Base-by-base conservation (phyloP, 2,113 vertebrate genomes). In the western clawed frog (Xenopus tropicalis) region DNA sequence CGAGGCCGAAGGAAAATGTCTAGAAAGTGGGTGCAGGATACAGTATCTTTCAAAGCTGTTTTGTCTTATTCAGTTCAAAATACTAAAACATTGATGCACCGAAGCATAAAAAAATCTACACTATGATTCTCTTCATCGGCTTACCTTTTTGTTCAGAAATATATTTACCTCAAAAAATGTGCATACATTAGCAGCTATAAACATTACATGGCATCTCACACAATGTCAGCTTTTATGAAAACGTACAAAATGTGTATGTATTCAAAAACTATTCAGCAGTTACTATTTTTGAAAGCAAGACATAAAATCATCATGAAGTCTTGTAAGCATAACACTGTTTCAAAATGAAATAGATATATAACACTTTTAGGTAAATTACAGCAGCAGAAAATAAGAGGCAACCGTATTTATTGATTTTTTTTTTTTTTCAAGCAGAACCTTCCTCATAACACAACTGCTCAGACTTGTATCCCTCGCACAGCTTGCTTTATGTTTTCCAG, bases 401-500 rank as follows among this genome's bases (percentile, higher is more conserved):
- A 90, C 90, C 88, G 87, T 86, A 87, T 81, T 72, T 66, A 19
- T 66, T 48, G 17, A 44, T 65, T 52, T 52, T 9, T 51, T 72
- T 63, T 86, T 86, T 90, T 85, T 72, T 81, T 80, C 70, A 87
- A 88, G 83, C 70, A 88, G 85, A 80, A 86, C 84, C 87, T 85
- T 87, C 88, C 81, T 81, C 88, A 83, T 85, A 86, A 84, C 78
- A 86, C 84, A 83, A 84, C 85, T 85, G 84, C 87, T 92, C 95
- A 99, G 86, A 98, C 97, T 91, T 98, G 96, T 87, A 98, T 99
- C 85, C 97, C 97, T 93, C 98, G 95, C 81, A 99, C 97, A 81
- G 97, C 96, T 91, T 99, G 97, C 87, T 98, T 98, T 90, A 99
- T 97, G 88, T 96, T 99, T 91, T 99, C 97, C 93, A 99, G 89